These are phyloP conservation scores for Borostomias antarcticus DNA, from an alignment of 2,797 vertebrate genomes.

Conservation along the genomic window DNA sequence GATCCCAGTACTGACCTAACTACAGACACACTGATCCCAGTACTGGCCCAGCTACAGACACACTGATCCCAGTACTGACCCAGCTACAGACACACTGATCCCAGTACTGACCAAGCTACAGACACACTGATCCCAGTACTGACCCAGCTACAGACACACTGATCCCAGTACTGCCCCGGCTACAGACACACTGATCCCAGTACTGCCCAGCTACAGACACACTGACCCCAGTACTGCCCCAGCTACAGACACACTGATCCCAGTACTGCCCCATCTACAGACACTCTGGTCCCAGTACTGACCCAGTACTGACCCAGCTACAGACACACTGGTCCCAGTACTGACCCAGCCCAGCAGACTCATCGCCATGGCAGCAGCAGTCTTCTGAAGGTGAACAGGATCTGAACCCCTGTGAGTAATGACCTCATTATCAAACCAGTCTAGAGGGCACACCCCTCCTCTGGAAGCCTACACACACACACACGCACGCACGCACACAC, in stretches of 20 bases:
- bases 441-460: neutral
- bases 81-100: too few relatives aligned
- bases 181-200: too few relatives aligned
- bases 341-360: neutral
- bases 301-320: neutral
- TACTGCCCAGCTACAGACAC: too few relatives aligned
- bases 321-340: neutral
- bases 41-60: neutral
- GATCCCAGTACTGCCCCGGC: too few relatives aligned
- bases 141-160: too few relatives aligned
- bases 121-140: too few relatives aligned
- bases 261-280: neutral
- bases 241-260: neutral
- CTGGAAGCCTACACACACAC: too few relatives aligned
- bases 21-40: neutral
- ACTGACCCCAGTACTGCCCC: too few relatives aligned
- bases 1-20: neutral
- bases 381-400: neutral
- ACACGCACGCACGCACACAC: too few relatives aligned
- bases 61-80: too few relatives aligned
- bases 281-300: neutral
- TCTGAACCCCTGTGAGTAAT: slow-evolving; percentile 6
- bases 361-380: too few relatives aligned
- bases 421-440: neutral
- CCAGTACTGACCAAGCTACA: too few relatives aligned